Evolutionary conservation across 2,797 vertebrate species (phyloP), one percentile per base, ranked within the genome.

Genomic region (Acanthopagrus latus): DNA sequence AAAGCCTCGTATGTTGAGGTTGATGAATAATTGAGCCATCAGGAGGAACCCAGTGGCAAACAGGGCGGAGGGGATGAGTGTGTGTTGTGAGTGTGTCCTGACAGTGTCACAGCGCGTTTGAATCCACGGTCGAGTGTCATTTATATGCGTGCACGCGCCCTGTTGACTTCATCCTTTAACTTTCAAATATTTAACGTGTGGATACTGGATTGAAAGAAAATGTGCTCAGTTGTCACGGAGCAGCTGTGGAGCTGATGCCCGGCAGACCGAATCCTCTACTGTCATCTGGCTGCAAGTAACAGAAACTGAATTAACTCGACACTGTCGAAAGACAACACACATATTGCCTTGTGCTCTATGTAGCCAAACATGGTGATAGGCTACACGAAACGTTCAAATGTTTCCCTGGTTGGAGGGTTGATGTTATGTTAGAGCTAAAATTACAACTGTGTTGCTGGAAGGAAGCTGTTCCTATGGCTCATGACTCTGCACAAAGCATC

Each of bases 161-260:
- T 57, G 67, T 41, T 81, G 75, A 81, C 66, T 64, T 71, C 82
- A 67, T 88, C 71, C n/a, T n/a, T 73, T 72, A 38, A 25, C 66
- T 59, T 62, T 89, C 63, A 90, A 91, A 93, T 92, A 92, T 92
- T 93, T 84, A 90, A 72, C 66, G 72, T 87, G 83, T 84, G 78
- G 74, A 82, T 70, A 43, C 72, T 67, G 68, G 80, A 84, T 66
- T 18, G 3, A 23, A 33, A 33, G 33, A 38, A 25, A 44, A 52
- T 41, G 59, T 51, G 55, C 73, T 64, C 55, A 5, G 33, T 16
- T 44, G 62, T 68, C 21, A 18, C 11, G 4, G 23, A 69, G 65
- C 46, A 20, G 33, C 67, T 58, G 48, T 14, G 47, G 43, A 38
- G 7, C 46, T 41, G 66, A 62, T 6, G 44, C 44, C 44, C n/a